These are phyloP conservation scores for Enteromius anoplus DNA, from an alignment of 2,797 vertebrate genomes.

Conservation along the genomic window DNA sequence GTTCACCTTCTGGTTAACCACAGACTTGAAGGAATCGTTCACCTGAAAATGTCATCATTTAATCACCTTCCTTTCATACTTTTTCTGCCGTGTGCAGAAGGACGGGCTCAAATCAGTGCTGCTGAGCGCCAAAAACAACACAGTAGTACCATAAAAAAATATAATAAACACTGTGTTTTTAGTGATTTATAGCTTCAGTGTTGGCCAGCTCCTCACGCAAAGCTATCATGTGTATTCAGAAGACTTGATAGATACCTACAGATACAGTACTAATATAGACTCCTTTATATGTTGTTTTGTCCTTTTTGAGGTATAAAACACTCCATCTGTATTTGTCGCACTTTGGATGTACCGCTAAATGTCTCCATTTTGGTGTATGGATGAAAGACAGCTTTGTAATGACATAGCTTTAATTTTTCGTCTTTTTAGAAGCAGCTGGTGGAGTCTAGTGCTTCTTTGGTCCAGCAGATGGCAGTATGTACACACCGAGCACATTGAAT, in stretches of 20 bases:
- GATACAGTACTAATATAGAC: not conserved
- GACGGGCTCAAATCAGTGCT: not conserved
- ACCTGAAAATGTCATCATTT: constrained; percentile 13
- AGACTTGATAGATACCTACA: not conserved
- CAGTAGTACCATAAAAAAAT: not conserved
- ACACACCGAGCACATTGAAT: constrained; percentile 56
- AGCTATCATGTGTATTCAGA: not conserved
- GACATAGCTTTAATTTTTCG: not conserved
- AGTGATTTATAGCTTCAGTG: not conserved
- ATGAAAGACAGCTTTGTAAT: not conserved
- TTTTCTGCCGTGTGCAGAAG: not conserved
- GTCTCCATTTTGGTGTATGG: not conserved
- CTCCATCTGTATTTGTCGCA: not conserved
- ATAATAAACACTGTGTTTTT: not conserved
- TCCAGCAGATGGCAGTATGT: constrained; percentile 77
- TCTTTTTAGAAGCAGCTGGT: not conserved
- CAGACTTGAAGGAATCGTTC: constrained; percentile 35
- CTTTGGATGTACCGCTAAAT: not conserved
- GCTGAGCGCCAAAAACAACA: not conserved
- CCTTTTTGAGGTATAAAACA: not conserved
- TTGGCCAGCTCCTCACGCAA: not conserved
- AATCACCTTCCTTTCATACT: not conserved
- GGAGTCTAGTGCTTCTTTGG: not conserved
- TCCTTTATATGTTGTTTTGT: not conserved
- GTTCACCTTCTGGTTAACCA: constrained; percentile 44